A percentile compares a stretch with the other conserved stretches of the same genome.
Conservation (phyloP, 1,140 invertebrate species). For the Hypsibius dujardini region DNA sequence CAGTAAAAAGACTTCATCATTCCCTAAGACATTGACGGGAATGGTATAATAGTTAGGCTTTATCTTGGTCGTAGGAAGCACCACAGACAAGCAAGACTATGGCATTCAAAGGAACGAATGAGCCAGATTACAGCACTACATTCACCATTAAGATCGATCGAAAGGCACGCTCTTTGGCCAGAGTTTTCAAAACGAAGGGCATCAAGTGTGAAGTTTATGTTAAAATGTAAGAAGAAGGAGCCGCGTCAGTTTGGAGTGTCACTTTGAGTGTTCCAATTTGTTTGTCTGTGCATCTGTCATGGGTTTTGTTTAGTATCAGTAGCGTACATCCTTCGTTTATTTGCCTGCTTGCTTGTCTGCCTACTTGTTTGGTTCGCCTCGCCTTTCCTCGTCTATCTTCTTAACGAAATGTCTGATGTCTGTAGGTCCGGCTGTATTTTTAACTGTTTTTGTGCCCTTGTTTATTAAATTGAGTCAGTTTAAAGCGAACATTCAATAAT, state of each 20-base stretch:
- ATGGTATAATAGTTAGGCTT: too few relatives aligned
- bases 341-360: too few relatives aligned
- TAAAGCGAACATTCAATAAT: background rate
- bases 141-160: slow-evolving; percentile 61
- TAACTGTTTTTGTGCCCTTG: background rate
- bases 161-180: slow-evolving; percentile 52
- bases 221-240: slow-evolving; percentile 55
- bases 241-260: slow-evolving; percentile 5
- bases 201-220: slow-evolving; percentile 79
- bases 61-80: slow-evolving; percentile 43
- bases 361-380: too few relatives aligned
- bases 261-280: background rate
- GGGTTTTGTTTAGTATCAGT: too few relatives aligned
- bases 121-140: slow-evolving; percentile 66
- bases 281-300: too few relatives aligned
- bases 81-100: slow-evolving; percentile 54
- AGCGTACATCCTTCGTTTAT: too few relatives aligned
- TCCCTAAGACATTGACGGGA: background rate
- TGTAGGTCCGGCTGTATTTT: too few relatives aligned
- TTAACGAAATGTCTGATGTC: too few relatives aligned
- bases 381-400: too few relatives aligned
- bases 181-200: slow-evolving; percentile 67
- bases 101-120: slow-evolving; percentile 62
- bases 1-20: slow-evolving; percentile 39
- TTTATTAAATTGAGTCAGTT: slow-evolving; percentile 20